Evolutionary conservation across 2,797 vertebrate species (phyloP).

Genomic region (Dallia pectoralis): DNA sequence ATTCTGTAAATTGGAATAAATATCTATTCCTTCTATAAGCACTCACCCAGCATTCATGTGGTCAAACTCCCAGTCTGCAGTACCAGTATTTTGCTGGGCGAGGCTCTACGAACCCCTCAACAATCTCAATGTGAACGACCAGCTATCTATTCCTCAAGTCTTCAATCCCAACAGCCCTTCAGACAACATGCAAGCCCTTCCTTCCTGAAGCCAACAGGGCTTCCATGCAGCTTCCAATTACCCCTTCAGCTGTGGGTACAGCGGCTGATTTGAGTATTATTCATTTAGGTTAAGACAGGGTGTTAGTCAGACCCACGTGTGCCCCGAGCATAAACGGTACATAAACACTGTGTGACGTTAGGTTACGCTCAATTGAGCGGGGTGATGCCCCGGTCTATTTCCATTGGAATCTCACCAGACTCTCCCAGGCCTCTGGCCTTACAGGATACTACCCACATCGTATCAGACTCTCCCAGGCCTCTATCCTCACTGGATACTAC

Average conservation of each 20-base stretch:
- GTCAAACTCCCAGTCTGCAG: not conserved
- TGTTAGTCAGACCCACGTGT: conserved; percentile 51
- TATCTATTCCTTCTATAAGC: conserved; percentile 18
- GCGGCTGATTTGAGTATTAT: conserved; percentile 21
- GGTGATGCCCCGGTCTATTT: conserved; percentile 50
- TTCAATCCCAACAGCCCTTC: no score
- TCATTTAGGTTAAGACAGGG: conserved; percentile 53
- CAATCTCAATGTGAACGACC: not conserved
- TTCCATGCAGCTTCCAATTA: not conserved
- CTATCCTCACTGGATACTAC: no score
- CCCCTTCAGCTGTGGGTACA: not conserved
- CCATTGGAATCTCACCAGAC: conserved; percentile 50
- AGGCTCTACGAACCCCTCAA: not conserved
- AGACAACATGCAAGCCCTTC: not conserved
- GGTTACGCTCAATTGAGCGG: no score
- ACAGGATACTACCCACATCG: conserved; percentile 1
- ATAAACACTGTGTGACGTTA: conserved; percentile 59
- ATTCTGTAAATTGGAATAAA: conserved; percentile 10
- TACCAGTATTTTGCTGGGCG: not conserved
- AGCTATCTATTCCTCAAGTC: not conserved
- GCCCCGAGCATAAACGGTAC: conserved; percentile 21
- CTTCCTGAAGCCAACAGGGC: not conserved
- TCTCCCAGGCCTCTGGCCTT: conserved; percentile 31
- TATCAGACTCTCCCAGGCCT: no score
- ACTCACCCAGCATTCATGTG: not conserved